Evolutionary conservation across 2,113 vertebrate genomes (phyloP).

Genomic region (Actenoides hombroni): DNA sequence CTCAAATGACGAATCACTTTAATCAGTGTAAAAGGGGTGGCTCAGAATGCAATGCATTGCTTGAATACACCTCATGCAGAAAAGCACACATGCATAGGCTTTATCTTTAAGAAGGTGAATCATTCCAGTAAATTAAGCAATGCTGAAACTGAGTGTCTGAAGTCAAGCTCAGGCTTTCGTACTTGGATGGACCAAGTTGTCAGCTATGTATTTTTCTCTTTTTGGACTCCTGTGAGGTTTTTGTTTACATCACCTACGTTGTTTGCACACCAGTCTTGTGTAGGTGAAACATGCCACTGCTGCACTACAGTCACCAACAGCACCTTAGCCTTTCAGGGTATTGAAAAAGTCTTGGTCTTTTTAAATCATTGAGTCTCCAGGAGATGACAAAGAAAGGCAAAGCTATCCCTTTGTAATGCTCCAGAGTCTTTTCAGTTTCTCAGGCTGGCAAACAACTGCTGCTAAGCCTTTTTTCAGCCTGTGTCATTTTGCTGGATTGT

Average conservation of each 20-base stretch:
- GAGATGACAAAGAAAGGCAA: neutral
- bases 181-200: neutral
- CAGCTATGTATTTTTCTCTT: neutral
- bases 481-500: neutral
- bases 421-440: neutral
- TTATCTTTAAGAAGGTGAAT: neutral
- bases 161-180: neutral
- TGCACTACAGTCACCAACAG: accelerated
- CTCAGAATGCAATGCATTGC: neutral
- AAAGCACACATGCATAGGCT: neutral
- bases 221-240: neutral
- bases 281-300: neutral
- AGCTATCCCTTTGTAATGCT: neutral
- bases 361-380: neutral
- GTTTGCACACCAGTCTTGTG: neutral
- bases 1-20: neutral
- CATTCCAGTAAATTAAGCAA: neutral
- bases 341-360: neutral
- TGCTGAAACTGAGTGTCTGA: neutral
- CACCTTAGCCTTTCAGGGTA: neutral
- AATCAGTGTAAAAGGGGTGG: neutral
- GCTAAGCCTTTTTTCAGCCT: neutral
- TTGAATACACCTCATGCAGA: neutral
- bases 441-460: neutral
- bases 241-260: accelerated